Evolutionary conservation across 2,113 vertebrate genomes (phyloP), one percentile per base, ranked within the genome.

Genomic region (Meleagris gallopavo): DNA sequence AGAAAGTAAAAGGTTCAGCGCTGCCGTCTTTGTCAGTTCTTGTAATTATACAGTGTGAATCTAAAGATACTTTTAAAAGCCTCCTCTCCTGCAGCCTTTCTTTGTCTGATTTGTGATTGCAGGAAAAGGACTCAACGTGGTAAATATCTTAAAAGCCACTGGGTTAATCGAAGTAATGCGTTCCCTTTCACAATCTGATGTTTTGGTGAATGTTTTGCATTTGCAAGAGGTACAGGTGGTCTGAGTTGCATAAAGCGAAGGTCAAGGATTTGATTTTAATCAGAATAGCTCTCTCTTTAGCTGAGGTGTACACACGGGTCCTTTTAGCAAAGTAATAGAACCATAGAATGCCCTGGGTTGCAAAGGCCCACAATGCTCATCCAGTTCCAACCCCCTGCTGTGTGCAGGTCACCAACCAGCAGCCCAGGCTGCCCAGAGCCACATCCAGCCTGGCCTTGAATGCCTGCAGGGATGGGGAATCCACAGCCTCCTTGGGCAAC

Each of bases 41-140:
- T 3, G 0, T 29, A 45, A 92, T 81, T 17, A 34, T 7, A 61
- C 11, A 0, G 32, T 10, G 24, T 9, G 45, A 48, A n/a, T 30
- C 24, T 7, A 18, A 55, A 76, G 62, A 6, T 19, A 4, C 54
- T 75, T 66, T 13, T 30, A 10, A 92, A 43, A 55, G 34, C 57
- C 88, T 67, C 9, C 0, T 40, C 21, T 36, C 41, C 60, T 6
- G 5, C 20, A 22, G 27, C 13, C 29, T 50, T 24, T 66, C 48
- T 29, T 24, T 10, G 24, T 40, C 48, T 65, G 85, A 5, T 54
- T 70, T 52, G 52, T 17, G 48, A 7, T 30, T 24, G 48, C 36
- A n/a, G 46, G 5, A 29, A 7, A 25, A 67, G 48, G 52, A 46
- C 41, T 66, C 24, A 11, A 5, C 7, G 1, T 0, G 0, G 43